A percentile compares a stretch with the other conserved stretches of the same genome.
These are phyloP conservation scores for Stomorhina lunata DNA, from an alignment of 2,888 invertebrate species.

Conservation along the genomic window DNA sequence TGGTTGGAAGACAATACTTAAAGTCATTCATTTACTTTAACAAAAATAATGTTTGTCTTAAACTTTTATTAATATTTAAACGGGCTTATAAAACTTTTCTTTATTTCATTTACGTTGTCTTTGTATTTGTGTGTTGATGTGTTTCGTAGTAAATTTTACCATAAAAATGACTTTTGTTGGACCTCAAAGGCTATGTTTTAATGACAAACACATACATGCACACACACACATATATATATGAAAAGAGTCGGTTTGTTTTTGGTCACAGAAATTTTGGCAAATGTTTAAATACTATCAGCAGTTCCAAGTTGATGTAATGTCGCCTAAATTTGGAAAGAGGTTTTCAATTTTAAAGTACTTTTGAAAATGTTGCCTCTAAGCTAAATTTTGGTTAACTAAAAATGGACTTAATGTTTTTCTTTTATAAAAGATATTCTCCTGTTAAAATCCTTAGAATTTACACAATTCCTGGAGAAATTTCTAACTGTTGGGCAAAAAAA, in stretches of 20 bases:
- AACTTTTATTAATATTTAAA: conserved; percentile 61
- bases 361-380: too few relatives aligned
- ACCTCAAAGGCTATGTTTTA: conserved; percentile 33
- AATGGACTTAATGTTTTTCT: too few relatives aligned
- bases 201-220: too few relatives aligned
- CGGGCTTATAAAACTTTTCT: conserved; percentile 51
- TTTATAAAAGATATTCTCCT: too few relatives aligned
- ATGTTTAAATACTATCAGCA: conserved; percentile 8
- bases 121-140: too few relatives aligned
- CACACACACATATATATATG: conserved; percentile 3
- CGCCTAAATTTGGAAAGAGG: too few relatives aligned
- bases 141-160: conserved; percentile 36
- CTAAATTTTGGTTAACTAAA: too few relatives aligned
- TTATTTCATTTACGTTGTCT: conserved; percentile 23
- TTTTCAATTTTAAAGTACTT: too few relatives aligned
- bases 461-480: too few relatives aligned
- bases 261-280: not conserved
- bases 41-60: conserved; percentile 55
- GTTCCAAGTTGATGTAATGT: too few relatives aligned
- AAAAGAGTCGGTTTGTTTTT: not conserved
- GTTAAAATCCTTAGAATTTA: too few relatives aligned
- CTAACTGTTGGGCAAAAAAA: too few relatives aligned
- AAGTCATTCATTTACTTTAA: conserved; percentile 38
- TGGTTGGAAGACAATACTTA: conserved; percentile 26
- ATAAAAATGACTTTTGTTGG: conserved; percentile 47